Evolutionary conservation across 2,797 vertebrate species (phyloP), one percentile per base, ranked within the genome.

Genomic region (Dallia pectoralis): DNA sequence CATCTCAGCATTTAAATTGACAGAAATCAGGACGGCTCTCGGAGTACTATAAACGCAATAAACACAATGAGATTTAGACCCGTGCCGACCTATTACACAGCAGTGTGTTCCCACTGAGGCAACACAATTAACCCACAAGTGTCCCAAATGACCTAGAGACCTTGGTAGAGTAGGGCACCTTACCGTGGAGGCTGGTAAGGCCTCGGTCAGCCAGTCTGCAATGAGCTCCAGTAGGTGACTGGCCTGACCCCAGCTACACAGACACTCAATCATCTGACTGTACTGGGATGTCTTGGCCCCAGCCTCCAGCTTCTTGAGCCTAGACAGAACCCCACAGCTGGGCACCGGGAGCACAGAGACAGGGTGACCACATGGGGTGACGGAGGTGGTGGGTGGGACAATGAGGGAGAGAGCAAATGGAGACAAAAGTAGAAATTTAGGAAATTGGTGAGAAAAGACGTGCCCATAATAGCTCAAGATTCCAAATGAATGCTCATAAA

Each of bases 191-290:
- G 82, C 82, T 29, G 87, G 88, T 65, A 91, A 77, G 0, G 89
- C 81, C 30, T 93, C 89, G 0, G 87, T 85, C 51, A 99, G 89
- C 97, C 96, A 99, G 8, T 96, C 94, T 0, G 83, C 93, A 72
- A 94, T 69, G 22, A 99, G 92, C 47, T 97, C 95, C 16, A 97
- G 44, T 73, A 97, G 0, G 8, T 93, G 89, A 3, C 91, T 90
- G 36, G 92, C 89, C 83, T 94, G 95, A 7, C 95, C 96, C 97
- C 98, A 99, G 82, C 91, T 88, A 84, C 96, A 98, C 65, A 98
- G 77, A 80, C 98, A 99, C 89, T 97, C 95, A 0, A 99, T 88
- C 75, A 97, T 87, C 72, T 88, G 88, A 40, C 89, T 87, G 67
- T 94, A 98, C 76, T 91, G 91, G 8, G 82, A 81, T 71, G 90